These are phyloP conservation scores for Sinocyclocheilus anshuiensis DNA, from an alignment of 2,113 vertebrate genomes.

Conservation along the genomic window DNA sequence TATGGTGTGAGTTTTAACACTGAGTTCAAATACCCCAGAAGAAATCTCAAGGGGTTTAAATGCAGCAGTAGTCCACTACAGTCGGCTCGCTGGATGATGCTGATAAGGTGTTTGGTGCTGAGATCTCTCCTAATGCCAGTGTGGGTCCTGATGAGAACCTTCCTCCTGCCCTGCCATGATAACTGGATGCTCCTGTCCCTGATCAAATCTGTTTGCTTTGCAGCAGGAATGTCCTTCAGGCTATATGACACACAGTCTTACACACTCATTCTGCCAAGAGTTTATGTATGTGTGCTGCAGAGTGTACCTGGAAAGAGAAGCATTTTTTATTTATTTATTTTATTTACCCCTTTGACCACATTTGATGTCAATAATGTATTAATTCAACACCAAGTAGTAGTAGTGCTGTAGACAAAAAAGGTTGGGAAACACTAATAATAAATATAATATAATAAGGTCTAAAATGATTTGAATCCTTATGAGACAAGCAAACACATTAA, in stretches of 20 bases:
- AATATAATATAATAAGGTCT: neutral
- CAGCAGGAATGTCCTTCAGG: constrained; percentile 35
- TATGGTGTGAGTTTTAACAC: neutral
- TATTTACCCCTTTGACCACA: too few relatives aligned
- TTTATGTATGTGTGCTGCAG: neutral
- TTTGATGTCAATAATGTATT: too few relatives aligned
- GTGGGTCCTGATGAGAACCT: constrained; percentile 37
- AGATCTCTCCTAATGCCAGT: constrained; percentile 19
- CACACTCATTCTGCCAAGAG: constrained; percentile 4
- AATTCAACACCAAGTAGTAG: too few relatives aligned
- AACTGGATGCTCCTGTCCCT: neutral
- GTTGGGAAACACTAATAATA: too few relatives aligned
- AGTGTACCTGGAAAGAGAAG: neutral
- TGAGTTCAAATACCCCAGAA: neutral
- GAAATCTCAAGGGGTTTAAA: neutral
- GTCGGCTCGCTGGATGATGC: constrained; percentile 33
- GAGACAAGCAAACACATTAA: neutral
- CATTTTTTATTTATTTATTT: too few relatives aligned
- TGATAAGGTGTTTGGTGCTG: constrained; percentile 41
- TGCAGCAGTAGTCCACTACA: constrained; percentile 18
- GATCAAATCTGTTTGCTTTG: neutral
- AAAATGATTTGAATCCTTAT: neutral
- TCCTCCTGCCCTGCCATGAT: constrained; percentile 37
- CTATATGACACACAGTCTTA: constrained; percentile 15
- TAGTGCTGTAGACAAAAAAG: too few relatives aligned